Conservation (phyloP, 2,888 invertebrate species). For the Oscheius sp. region DNA sequence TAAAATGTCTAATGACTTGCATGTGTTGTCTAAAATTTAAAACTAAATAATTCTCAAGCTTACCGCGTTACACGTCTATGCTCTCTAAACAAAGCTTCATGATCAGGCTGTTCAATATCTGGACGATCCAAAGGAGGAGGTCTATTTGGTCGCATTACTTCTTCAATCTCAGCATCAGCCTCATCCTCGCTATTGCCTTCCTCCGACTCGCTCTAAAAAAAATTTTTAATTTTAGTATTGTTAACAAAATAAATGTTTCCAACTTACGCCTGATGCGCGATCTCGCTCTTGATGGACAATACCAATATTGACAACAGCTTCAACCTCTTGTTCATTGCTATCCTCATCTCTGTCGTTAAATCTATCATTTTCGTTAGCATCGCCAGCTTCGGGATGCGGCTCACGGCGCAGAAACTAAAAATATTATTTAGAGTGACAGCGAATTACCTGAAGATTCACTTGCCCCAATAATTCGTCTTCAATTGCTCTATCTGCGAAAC, state of each 20-base stretch:
- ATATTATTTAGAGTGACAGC: too few relatives aligned
- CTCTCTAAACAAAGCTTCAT: too few relatives aligned
- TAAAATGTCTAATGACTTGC: not conserved
- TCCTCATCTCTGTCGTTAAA: too few relatives aligned
- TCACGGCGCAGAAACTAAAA: too few relatives aligned
- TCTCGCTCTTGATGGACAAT: too few relatives aligned
- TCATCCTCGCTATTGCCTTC: not conserved
- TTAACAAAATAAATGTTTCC: not conserved
- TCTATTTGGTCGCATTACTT: not conserved
- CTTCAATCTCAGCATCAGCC: not conserved
- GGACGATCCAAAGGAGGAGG: not conserved
- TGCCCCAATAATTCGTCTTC: too few relatives aligned
- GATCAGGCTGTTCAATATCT: not conserved
- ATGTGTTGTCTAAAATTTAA: slow-evolving; percentile 1
- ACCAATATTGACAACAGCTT: too few relatives aligned
- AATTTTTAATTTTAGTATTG: not conserved
- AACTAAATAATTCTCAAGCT: not conserved
- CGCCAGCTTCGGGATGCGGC: not conserved
- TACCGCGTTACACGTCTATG: slow-evolving; percentile 13
- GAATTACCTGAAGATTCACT: too few relatives aligned
- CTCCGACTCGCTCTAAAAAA: slow-evolving; percentile 7
- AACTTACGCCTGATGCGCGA: not conserved
- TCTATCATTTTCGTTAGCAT: not conserved
- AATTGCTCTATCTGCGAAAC: too few relatives aligned
- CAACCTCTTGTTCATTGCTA: not conserved